Base-by-base conservation (phyloP, 1,140 invertebrate genomes). In the Marisa cornuarietis region DNA sequence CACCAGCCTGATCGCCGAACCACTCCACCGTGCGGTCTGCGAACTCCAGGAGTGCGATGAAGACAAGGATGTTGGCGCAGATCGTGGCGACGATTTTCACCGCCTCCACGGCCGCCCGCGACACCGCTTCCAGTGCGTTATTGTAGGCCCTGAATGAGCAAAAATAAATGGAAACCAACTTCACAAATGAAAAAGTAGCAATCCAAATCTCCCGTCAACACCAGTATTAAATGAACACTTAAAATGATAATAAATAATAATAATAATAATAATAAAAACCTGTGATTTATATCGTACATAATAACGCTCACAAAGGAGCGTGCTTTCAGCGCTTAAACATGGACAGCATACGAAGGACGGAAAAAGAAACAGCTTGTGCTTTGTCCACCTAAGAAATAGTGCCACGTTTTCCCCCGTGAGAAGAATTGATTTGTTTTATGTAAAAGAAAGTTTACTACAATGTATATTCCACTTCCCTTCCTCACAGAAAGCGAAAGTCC, bases 1-100 rank as follows among this genome's bases (percentile, higher is more conserved):
- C 16, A 9, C 74, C 74, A 13, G 51, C 74, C 61, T 65, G 26
- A 26, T 76, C 18, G 0, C 74, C 74, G 49, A 76, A 76, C 74
- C 74, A 76, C 18, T 76, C 22, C 24, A 76, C 14, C n/a, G 26
- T 51, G 58, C 31, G 93, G 89, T 98, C 96, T 0, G 96, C 79
- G 87, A 98, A 96, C 0, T 95, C 93, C 1, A 98, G 90, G 78
- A 96, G 94, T 0, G 96, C 94, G 2, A 98, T 93, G 87, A 98
- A 97, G 0, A 96, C 96, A 20, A 99, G 94, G 9, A 99, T 91
- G 87, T 96, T 98, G 6, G 96, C 96, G n/a, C 95, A 94, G 80
- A 99, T 97, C 71, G 95, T 95, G 7, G 95, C 91, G 4, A 98
- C 93, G 11, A 98, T 90, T 14, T 94, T 92, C 18, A 97, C 94